A percentile compares a stretch with the other conserved stretches of the same genome.
These are phyloP conservation scores for Ophiodon elongatus DNA, from an alignment of 2,113 vertebrate species.

Conservation along the genomic window DNA sequence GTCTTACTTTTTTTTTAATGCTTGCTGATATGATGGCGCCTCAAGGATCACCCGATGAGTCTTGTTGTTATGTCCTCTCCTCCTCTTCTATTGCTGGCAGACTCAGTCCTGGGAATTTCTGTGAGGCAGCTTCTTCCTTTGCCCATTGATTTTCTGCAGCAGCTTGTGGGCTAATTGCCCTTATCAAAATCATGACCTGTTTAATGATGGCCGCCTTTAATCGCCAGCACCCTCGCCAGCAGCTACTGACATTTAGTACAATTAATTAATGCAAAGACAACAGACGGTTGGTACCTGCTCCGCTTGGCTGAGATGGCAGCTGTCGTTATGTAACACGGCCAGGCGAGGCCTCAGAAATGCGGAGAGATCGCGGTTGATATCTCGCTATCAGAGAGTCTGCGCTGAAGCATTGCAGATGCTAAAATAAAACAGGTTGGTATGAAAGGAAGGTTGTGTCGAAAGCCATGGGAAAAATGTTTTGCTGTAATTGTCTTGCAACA, in stretches of 20 bases:
- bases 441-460: neutral
- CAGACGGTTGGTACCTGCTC: slow-evolving; percentile 55
- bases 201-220: slow-evolving; percentile 80
- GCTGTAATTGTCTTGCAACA: slow-evolving; percentile 2
- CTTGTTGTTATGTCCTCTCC: slow-evolving; percentile 8
- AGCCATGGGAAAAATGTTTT: slow-evolving; percentile 5
- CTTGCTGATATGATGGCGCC: neutral
- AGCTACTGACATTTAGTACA: slow-evolving; percentile 82
- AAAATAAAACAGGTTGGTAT: neutral
- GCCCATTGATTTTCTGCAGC: slow-evolving; percentile 76
- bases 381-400: neutral
- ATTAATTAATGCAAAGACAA: slow-evolving; percentile 79
- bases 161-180: slow-evolving; percentile 83
- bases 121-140: slow-evolving; percentile 29
- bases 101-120: slow-evolving; percentile 41
- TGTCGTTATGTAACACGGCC: slow-evolving; percentile 29
- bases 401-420: slow-evolving; percentile 4
- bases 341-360: slow-evolving; percentile 4
- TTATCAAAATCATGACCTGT: slow-evolving; percentile 82
- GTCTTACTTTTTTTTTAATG: slow-evolving; percentile 20
- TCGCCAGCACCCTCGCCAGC: slow-evolving; percentile 67
- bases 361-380: slow-evolving; percentile 2
- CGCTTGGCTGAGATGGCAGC: slow-evolving; percentile 41
- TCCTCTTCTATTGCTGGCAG: neutral
- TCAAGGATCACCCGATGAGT: slow-evolving; percentile 14